Evolutionary conservation across 2,888 invertebrate species (phyloP), one percentile per base, ranked within the genome.

Genomic region (Himalopsyche tibetana): DNA sequence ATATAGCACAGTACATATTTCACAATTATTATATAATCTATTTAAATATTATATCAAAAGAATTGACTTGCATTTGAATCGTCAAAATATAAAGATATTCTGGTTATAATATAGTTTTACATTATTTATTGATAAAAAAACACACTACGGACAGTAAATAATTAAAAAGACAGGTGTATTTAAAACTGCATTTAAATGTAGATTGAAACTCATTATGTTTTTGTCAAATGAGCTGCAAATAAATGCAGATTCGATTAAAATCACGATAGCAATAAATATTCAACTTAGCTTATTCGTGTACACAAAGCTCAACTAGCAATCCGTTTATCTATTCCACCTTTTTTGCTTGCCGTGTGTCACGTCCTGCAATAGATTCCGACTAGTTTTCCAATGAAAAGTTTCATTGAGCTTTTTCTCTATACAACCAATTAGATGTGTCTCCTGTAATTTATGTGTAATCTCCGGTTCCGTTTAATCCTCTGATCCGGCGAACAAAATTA

Each of bases 361-460:
- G 74, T 74, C 19, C 74, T 74, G 74, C 74, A 74, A 74, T 74
- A 74, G 74, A 74, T 74, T 74, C 74, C 36, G 38, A 74, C 38
- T 74, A 55, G 56, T 28, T 63, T 82, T 55, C 42, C 51, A 51
- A 42, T 19, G 79, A 74, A 55, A 84, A 84, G 82, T 80, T 56
- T 56, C 63, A 51, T 84, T 55, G 36, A 38, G 79, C 80, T 80
- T 82, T 88, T 84, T 88, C 63, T 82, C 84, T 81, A 86, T 86
- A 86, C 84, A 87, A 88, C 87, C 87, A 88, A 88, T 88, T 88
- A 88, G 85, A 85, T 82, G 79, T 87, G 88, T 87, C 87, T 82
- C 80, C 74, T 83, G 84, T 87, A 88, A 88, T 88, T 88, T 87
- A 88, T 88, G 87, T 87, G 86, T 86, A 87, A 88, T 87, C 88